Evolutionary conservation across 1,140 invertebrate genomes (phyloP).

Genomic region (Drosophila baimaii): DNA sequence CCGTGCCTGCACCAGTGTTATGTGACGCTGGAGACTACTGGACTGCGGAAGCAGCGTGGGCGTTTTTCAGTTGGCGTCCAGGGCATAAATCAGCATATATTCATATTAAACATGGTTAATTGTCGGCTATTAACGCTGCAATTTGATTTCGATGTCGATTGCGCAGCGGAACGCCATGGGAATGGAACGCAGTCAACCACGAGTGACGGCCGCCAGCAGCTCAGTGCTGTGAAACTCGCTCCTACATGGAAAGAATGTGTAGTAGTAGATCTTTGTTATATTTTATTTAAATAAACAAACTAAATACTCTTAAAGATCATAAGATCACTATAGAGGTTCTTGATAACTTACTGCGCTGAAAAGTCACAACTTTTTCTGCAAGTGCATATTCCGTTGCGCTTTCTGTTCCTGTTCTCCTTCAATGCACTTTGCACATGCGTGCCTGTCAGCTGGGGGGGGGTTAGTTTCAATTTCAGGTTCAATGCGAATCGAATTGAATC

Average conservation of each 20-base stretch:
- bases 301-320: background rate
- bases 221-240: background rate
- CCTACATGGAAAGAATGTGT: background rate
- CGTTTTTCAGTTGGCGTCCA: slow-evolving; percentile 35
- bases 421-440: slow-evolving; percentile 51
- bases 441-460: slow-evolving; percentile 43
- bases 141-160: slow-evolving; percentile 3
- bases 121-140: slow-evolving; percentile 15
- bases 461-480: slow-evolving; percentile 54
- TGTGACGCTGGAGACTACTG: background rate
- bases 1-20: slow-evolving; percentile 2
- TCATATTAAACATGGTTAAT: slow-evolving; percentile 34
- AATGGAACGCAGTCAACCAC: slow-evolving; percentile 19
- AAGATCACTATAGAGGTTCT: background rate
- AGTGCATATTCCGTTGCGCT: slow-evolving; percentile 41
- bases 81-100: slow-evolving; percentile 47
- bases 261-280: background rate
- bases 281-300: background rate
- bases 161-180: slow-evolving; percentile 28
- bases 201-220: slow-evolving; percentile 5
- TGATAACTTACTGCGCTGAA: background rate
- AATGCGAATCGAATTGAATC: slow-evolving; percentile 55
- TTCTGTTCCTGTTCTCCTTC: slow-evolving; percentile 77
- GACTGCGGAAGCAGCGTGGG: slow-evolving; percentile 65
- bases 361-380: background rate